Percentiles rank a stretch among this genome's conserved stretches.
phyloP scores from a whole-genome alignment of 2,113 vertebrate genomes.

The Spea bombifrons region DNA sequence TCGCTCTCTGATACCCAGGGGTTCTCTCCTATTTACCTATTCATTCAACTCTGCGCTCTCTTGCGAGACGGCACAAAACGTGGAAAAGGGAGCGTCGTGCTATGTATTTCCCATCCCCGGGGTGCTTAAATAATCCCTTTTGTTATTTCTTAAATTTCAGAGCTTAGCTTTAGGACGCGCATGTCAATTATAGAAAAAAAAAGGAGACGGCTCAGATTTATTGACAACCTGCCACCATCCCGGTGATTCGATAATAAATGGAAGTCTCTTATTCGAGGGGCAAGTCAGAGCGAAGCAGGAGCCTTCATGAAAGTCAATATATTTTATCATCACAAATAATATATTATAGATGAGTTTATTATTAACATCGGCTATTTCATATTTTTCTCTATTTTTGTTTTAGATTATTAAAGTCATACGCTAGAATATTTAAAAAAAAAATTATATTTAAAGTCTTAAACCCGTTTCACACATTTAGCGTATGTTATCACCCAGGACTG shows the following conservation, averaged over 20 bases:
- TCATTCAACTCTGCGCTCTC: no score
- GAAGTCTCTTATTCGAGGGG: conserved; percentile 10
- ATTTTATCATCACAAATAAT: conserved; percentile 25
- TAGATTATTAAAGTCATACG: no score
- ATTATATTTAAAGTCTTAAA: no score
- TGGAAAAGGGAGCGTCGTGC: background rate
- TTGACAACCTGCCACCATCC: conserved; percentile 29
- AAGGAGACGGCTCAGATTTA: conserved; percentile 11
- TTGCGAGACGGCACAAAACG: background rate
- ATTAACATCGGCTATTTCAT: conserved; percentile 6
- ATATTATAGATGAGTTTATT: conserved; percentile 28
- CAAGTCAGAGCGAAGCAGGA: background rate
- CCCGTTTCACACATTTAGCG: no score
- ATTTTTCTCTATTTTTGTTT: no score
- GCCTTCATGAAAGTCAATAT: conserved; percentile 13
- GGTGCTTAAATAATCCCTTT: conserved; percentile 26
- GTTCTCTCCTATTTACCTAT: no score
- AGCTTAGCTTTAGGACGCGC: conserved; percentile 18
- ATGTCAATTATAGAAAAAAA: conserved; percentile 29
- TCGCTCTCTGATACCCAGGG: no score
- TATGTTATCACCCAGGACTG: no score
- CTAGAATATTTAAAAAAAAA: no score
- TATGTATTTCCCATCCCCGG: background rate
- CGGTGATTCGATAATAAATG: conserved; percentile 33
- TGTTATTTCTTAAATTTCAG: conserved; percentile 25